Percentiles rank a stretch among this genome's conserved stretches.
Conservation (phyloP, 1,140 invertebrate species). For the Coenobita brevimanus region DNA sequence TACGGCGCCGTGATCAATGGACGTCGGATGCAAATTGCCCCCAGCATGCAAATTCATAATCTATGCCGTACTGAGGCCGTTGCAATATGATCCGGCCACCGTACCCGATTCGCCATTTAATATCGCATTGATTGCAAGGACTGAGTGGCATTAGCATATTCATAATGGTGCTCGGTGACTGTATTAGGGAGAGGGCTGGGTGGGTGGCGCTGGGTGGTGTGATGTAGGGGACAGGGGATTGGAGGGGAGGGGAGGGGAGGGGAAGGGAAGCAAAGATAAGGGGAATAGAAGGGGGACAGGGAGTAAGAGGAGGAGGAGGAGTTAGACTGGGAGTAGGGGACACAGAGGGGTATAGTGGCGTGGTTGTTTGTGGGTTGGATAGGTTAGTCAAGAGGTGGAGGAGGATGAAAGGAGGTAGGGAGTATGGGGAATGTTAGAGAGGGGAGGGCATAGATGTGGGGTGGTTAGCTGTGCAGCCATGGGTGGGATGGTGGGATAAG, state of each 20-base stretch:
- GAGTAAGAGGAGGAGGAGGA: background rate
- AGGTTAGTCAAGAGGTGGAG: too few species aligned
- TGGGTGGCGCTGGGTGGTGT: background rate
- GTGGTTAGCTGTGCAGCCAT: too few species aligned
- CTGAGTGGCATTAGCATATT: conserved; percentile 50
- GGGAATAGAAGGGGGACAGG: background rate
- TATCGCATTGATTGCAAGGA: conserved; percentile 43
- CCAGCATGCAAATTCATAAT: background rate
- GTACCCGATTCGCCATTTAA: conserved; percentile 28
- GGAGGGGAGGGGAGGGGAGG: background rate
- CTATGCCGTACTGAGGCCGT: conserved; percentile 33
- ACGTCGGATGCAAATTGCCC: background rate
- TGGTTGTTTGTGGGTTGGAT: too few species aligned
- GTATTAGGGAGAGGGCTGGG: background rate
- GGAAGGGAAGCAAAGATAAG: background rate
- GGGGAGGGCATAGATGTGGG: too few species aligned
- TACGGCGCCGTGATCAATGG: background rate
- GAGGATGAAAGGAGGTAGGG: too few species aligned
- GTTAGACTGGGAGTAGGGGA: too few species aligned
- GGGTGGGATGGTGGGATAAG: too few species aligned
- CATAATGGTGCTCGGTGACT: conserved; percentile 20
- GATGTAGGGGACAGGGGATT: background rate
- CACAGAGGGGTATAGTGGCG: too few species aligned
- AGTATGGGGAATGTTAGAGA: too few species aligned
- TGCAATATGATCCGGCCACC: conserved; percentile 25